Evolutionary conservation across 2,888 invertebrate species (phyloP).

Genomic region (Globia sparganii): DNA sequence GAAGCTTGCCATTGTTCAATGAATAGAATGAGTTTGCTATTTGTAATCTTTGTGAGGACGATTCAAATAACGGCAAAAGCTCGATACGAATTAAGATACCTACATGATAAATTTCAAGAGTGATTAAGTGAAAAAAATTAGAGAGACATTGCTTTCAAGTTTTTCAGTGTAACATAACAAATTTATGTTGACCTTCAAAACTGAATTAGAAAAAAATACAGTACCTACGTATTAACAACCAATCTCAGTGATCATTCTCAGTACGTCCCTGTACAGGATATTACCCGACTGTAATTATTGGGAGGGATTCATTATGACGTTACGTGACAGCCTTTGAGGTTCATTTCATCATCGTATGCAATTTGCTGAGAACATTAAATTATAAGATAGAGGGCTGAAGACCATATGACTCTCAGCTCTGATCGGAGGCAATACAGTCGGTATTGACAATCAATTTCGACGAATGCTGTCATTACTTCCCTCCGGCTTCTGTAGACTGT

Average conservation of each 20-base stretch:
- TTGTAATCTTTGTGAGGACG: neutral
- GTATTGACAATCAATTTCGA: conserved; percentile 61
- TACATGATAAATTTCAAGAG: neutral
- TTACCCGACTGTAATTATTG: conserved; percentile 84
- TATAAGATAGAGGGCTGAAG: conserved; percentile 70
- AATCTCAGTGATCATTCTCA: conserved; percentile 31
- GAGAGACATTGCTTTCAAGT: neutral
- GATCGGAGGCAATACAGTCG: conserved; percentile 63
- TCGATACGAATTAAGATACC: neutral
- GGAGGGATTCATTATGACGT: conserved; percentile 84
- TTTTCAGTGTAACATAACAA: neutral
- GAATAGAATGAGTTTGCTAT: neutral
- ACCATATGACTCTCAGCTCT: conserved; percentile 69
- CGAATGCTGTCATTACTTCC: conserved; percentile 59
- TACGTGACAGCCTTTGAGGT: conserved; percentile 83
- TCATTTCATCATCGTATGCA: conserved; percentile 77
- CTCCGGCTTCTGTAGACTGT: conserved; percentile 69
- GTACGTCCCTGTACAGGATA: conserved; percentile 74
- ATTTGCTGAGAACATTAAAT: conserved; percentile 79
- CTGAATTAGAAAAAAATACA: too few relatives aligned
- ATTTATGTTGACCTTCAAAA: neutral
- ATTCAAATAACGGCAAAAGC: neutral
- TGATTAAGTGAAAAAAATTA: too few relatives aligned
- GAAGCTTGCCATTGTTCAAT: neutral
- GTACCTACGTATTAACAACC: too few relatives aligned